Evolutionary conservation across 2,888 invertebrate species (phyloP).

Genomic region (Eudasyphora cyanicolor): DNA sequence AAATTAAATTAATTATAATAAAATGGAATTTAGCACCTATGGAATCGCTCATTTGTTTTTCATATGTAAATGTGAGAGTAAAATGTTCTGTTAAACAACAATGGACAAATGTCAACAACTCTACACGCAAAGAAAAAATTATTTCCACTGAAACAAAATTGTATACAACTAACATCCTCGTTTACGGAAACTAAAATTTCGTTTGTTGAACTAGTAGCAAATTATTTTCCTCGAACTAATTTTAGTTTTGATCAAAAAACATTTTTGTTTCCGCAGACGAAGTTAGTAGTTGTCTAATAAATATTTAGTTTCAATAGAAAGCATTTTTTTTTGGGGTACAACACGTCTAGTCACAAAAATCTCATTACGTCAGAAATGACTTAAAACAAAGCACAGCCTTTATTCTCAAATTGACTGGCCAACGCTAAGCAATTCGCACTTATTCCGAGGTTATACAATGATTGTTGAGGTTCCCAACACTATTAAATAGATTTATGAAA

Average conservation of each 20-base stretch:
- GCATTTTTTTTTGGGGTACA: too few relatives aligned
- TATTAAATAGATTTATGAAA: too few relatives aligned
- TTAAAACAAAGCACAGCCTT: conserved; percentile 9
- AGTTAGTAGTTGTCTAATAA: background rate
- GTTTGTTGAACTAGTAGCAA: too few relatives aligned
- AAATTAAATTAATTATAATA: too few relatives aligned
- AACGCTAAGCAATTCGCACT: background rate
- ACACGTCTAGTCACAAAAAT: too few relatives aligned
- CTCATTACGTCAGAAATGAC: conserved; percentile 1
- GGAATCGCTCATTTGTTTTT: background rate
- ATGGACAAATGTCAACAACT: conserved; percentile 44
- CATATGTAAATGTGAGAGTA: background rate
- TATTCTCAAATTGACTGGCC: conserved; percentile 7
- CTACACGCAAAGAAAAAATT: background rate
- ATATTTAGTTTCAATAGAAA: too few relatives aligned
- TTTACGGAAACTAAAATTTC: conserved; percentile 7
- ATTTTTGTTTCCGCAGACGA: background rate
- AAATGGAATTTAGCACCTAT: too few relatives aligned
- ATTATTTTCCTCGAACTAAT: too few relatives aligned
- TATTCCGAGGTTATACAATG: background rate
- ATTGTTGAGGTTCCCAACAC: too few relatives aligned
- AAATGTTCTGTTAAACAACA: conserved; percentile 34
- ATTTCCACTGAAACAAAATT: too few relatives aligned
- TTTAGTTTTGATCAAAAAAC: background rate
- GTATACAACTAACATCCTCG: too few relatives aligned